Percentiles rank a stretch among this genome's conserved stretches.
Evolutionary conservation across 2,113 vertebrate genomes (phyloP).

Genomic region (Aspiorhynchus laticeps): DNA sequence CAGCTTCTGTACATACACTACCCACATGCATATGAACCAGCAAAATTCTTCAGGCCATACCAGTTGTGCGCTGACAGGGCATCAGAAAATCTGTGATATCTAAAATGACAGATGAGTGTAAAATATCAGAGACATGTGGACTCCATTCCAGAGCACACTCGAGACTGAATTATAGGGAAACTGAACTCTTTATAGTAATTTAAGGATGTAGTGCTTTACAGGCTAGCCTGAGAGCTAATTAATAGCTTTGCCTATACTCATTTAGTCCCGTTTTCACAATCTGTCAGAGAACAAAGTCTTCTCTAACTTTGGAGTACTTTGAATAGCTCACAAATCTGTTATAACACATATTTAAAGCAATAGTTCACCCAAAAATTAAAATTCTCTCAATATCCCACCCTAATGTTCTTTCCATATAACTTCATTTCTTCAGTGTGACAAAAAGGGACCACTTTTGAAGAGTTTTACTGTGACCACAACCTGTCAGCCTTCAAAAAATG

Average conservation of each 20-base stretch:
- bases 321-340: not conserved
- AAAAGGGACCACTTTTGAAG: not conserved
- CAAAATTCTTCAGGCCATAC: not conserved
- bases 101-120: slow-evolving; percentile 1
- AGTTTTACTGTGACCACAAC: not conserved
- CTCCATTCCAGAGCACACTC: not conserved
- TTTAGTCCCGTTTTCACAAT: not conserved
- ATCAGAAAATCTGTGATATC: not conserved
- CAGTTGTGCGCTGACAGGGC: not conserved
- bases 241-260: not conserved
- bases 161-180: not conserved
- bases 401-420: not conserved
- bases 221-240: not conserved
- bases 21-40: not conserved
- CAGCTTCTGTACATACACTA: not conserved
- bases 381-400: not conserved
- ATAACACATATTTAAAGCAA: not conserved
- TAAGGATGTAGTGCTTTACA: not conserved
- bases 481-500: not conserved
- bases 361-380: not conserved
- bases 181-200: not conserved
- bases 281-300: not conserved
- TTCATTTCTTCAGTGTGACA: not conserved
- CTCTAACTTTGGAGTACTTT: not conserved
- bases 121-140: slow-evolving; percentile 3